Conservation (phyloP, 2,888 invertebrate species). For the Xanthia togata region DNA sequence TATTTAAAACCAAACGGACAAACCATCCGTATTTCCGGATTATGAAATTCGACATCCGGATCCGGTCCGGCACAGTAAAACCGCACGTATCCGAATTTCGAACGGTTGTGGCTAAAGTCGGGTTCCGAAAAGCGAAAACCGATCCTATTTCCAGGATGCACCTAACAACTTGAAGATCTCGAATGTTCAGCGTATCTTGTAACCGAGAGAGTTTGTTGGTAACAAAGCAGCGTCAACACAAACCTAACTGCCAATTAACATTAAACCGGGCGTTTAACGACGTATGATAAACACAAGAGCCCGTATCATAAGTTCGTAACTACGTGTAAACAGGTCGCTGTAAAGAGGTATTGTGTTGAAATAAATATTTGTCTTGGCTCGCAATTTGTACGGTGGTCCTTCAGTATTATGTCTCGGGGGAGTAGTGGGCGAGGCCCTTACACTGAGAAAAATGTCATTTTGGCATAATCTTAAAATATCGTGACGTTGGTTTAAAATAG, state of each 20-base stretch:
- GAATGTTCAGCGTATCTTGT: background rate
- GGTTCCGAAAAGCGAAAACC: conserved; percentile 2
- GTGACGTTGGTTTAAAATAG: too few relatives aligned
- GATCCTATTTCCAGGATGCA: conserved; percentile 3
- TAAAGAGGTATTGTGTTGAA: conserved; percentile 58
- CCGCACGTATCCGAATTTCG: conserved; percentile 27
- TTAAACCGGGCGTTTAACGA: conserved; percentile 52
- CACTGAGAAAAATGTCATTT: too few relatives aligned
- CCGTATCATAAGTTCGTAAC: conserved; percentile 59
- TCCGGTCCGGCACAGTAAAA: conserved; percentile 12
- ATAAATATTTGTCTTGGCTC: conserved; percentile 60
- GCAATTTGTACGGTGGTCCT: conserved; percentile 52
- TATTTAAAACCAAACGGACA: conserved; percentile 13
- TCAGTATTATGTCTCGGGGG: conserved; percentile 44
- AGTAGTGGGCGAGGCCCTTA: conserved; percentile 27
- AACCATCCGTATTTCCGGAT: conserved; percentile 18
- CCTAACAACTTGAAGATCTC: conserved; percentile 4
- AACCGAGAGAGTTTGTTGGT: conserved; percentile 1
- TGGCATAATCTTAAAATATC: too few relatives aligned
- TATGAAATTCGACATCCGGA: conserved; percentile 28
- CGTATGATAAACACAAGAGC: conserved; percentile 51
- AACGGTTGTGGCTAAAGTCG: conserved; percentile 7
- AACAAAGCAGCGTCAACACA: conserved; percentile 31
- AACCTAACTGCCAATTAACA: conserved; percentile 50
- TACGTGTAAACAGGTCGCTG: conserved; percentile 52